phyloP scores from a whole-genome alignment of 2,888 invertebrate species.

The Phyllotreta cruciferae region DNA sequence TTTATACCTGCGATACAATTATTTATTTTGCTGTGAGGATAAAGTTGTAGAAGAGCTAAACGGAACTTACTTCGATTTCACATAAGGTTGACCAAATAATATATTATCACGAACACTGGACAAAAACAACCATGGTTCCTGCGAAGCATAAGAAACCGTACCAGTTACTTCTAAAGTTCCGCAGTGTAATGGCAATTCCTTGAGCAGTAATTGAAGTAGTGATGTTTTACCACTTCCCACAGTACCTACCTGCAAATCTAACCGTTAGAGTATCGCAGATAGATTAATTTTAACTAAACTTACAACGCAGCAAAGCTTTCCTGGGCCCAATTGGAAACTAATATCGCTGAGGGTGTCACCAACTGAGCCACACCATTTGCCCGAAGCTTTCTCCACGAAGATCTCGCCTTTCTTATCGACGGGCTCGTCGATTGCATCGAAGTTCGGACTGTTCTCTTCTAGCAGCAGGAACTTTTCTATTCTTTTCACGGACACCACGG shows the following conservation, averaged over 20 bases:
- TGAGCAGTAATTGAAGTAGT: slow-evolving; percentile 73
- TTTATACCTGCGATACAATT: slow-evolving; percentile 44
- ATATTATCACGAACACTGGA: slow-evolving; percentile 81
- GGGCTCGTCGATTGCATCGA: slow-evolving; percentile 31
- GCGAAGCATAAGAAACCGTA: slow-evolving; percentile 74
- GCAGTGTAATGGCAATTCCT: slow-evolving; percentile 69
- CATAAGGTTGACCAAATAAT: slow-evolving; percentile 74
- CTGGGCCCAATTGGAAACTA: slow-evolving; percentile 60
- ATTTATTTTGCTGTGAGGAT: background rate
- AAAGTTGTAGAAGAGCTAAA: background rate
- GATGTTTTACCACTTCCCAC: slow-evolving; percentile 78
- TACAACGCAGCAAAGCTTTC: slow-evolving; percentile 62
- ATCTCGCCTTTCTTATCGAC: slow-evolving; percentile 48
- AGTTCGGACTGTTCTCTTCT: slow-evolving; percentile 38
- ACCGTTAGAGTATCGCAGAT: background rate
- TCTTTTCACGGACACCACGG: slow-evolving; percentile 48
- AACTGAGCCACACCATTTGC: slow-evolving; percentile 50
- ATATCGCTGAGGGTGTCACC: slow-evolving; percentile 60
- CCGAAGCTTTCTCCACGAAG: slow-evolving; percentile 42
- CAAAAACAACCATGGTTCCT: slow-evolving; percentile 82
- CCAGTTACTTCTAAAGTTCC: slow-evolving; percentile 72
- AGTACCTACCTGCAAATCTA: slow-evolving; percentile 60
- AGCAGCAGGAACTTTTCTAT: slow-evolving; percentile 50
- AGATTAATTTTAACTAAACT: slow-evolving; percentile 40
- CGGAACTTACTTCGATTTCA: slow-evolving; percentile 59